Percentiles rank a stretch among this genome's conserved stretches.
phyloP scores from a whole-genome alignment of 1,140 invertebrate species.

The Diorhabda carinulata region DNA sequence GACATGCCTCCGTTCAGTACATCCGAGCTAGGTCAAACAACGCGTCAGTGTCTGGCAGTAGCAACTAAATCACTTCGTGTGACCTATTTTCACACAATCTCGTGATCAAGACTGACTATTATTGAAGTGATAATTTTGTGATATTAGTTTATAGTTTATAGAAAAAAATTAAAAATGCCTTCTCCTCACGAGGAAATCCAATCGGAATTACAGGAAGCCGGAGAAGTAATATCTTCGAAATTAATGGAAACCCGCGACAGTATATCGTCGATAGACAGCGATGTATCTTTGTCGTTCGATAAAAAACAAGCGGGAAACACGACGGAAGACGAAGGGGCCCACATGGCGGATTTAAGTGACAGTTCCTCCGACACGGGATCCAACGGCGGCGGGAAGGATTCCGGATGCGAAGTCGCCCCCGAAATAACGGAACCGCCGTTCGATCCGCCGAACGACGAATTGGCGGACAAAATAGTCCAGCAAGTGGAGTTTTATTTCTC shows the following conservation, averaged over 20 bases:
- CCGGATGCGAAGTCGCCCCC: conserved; percentile 60
- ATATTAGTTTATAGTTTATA: conserved; percentile 37
- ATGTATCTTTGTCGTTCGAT: conserved; percentile 57
- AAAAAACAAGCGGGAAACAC: conserved; percentile 46
- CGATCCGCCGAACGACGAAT: conserved; percentile 64
- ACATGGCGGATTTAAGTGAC: conserved; percentile 62
- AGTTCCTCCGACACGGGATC: conserved; percentile 57
- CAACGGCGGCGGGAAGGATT: conserved; percentile 59
- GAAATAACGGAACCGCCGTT: conserved; percentile 55
- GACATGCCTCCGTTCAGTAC: conserved; percentile 24
- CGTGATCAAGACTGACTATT: conserved; percentile 21
- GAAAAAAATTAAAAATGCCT: conserved; percentile 37
- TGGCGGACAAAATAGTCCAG: conserved; percentile 70
- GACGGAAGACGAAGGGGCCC: conserved; percentile 52
- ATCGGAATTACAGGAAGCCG: conserved; percentile 42
- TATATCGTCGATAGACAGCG: conserved; percentile 62
- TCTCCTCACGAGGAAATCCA: conserved; percentile 34
- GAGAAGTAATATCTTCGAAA: conserved; percentile 47
- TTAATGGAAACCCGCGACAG: conserved; percentile 59
- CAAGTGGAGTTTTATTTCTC: conserved; percentile 94
- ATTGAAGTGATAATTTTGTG: conserved; percentile 39
- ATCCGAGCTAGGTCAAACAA: conserved; percentile 46
- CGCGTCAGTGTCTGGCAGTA: conserved; percentile 45
- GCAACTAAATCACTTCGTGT: conserved; percentile 39
- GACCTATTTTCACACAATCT: conserved; percentile 37